Base-by-base conservation (phyloP, 2,888 invertebrate genomes). In the Megalurothrips usitatus region DNA sequence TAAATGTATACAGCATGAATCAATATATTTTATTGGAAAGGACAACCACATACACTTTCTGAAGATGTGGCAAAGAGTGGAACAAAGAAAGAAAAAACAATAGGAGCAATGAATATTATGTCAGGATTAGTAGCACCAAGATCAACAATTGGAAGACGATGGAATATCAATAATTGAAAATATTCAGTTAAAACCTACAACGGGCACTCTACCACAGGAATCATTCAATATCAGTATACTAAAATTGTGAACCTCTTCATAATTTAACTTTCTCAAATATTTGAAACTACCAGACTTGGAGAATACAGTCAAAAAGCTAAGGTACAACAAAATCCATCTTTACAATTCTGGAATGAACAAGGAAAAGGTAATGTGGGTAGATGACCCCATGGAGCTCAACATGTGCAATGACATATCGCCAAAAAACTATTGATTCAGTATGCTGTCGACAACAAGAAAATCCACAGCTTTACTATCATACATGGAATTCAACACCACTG, bases 321-420 rank as follows among this genome's bases (percentile, higher is more conserved):
- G 34, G 34, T 75, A 75, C 68, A 75, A 75, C 68, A 75, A 10
- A 68, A 26, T 1, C 26, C 19, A 58, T 26, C 23, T 26, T 12
- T 12, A 75, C 68, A 75, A 75, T 26, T 26, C 68, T 26, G 68
- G 68, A 75, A 75, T 75, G 68, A 75, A 75, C 9, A 75, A 6
- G 14, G 58, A 6, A 23, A 75, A 75, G 58, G 58, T 58, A 26
- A 26, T 75, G 68, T 26, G 10, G 9, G 23, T 75, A 75, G 68
- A 9, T 26, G 68, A 12, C 68, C 23, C 12, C 12, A 23, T 75
- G 26, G 68, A 75, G 8, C 10, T 12, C 68, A 23, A 12, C 23
- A 75, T 12, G 4, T 26, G 9, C 9, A 75, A 75, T 75, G 58
- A 58, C 6, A 58, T 6, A 43, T 43, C 6, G 34, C 6, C 34